A percentile compares a stretch with the other conserved stretches of the same genome.
phyloP scores from a whole-genome alignment of 64 coral and sea anemone species.

The Montipora efflorescens region DNA sequence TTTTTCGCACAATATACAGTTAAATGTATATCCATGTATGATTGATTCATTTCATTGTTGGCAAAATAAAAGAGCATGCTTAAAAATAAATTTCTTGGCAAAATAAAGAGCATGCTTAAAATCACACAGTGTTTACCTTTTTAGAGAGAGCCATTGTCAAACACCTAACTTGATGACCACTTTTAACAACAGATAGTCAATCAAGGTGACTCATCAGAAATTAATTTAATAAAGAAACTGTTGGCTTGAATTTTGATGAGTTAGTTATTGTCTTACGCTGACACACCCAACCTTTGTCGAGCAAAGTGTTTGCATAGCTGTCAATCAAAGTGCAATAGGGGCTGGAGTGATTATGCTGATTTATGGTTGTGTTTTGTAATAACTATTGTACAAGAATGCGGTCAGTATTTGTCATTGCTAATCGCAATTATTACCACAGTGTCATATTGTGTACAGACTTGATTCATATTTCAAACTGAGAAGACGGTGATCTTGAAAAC shows the following conservation, averaged over 20 bases:
- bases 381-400: not conserved
- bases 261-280: not conserved
- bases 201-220: not conserved
- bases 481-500: too few species aligned
- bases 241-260: not conserved
- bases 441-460: not conserved
- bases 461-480: too few species aligned
- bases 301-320: not conserved
- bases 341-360: not conserved
- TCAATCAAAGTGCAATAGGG: not conserved
- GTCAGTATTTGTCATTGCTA: not conserved
- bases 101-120: too few species aligned
- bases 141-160: not conserved
- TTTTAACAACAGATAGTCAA: not conserved
- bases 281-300: not conserved
- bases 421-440: not conserved
- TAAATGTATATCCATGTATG: too few species aligned
- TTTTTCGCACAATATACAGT: too few species aligned
- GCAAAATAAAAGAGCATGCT: too few species aligned
- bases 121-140: too few species aligned
- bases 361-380: not conserved
- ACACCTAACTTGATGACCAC: not conserved
- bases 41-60: too few species aligned
- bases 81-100: too few species aligned
- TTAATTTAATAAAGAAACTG: not conserved